phyloP scores from a whole-genome alignment of 2,797 vertebrate species.

The Champsocephalus gunnari region DNA sequence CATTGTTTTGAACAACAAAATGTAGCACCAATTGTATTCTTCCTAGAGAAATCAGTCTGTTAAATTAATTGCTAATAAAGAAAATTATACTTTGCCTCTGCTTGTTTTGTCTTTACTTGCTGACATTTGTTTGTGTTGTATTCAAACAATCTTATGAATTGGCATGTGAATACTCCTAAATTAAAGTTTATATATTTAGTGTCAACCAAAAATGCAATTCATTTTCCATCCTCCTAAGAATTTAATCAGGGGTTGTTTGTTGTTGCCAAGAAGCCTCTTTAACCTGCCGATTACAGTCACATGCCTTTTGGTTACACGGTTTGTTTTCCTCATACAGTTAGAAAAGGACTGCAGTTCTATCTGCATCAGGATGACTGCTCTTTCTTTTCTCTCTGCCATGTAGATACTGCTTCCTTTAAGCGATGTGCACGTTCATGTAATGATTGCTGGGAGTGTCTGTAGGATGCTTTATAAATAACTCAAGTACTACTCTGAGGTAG shows the following conservation, averaged over 20 bases:
- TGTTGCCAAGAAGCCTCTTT: constrained; percentile 36
- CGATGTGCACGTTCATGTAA: constrained; percentile 50
- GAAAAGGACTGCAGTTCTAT: constrained; percentile 14
- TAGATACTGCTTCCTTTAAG: constrained; percentile 49
- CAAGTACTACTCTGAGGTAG: constrained; percentile 64
- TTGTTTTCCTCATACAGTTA: constrained; percentile 28
- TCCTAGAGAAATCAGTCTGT: background rate
- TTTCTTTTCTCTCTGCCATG: constrained; percentile 27
- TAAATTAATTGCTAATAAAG: background rate
- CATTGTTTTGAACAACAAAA: constrained; percentile 3
- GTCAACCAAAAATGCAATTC: constrained; percentile 44
- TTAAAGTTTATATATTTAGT: constrained; percentile 35
- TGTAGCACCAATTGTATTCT: background rate
- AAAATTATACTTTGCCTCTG: background rate
- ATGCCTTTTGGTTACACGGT: constrained; percentile 40
- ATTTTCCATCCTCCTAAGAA: constrained; percentile 56
- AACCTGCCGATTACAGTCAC: constrained; percentile 57
- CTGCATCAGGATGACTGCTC: constrained; percentile 37
- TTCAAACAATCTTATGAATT: constrained; percentile 47
- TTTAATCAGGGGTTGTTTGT: constrained; percentile 50
- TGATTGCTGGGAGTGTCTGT: constrained; percentile 52
- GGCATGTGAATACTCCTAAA: constrained; percentile 25
- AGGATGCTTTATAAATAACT: constrained; percentile 76
- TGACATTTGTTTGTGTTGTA: constrained; percentile 10
- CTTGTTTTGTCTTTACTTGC: constrained; percentile 8